Base-by-base conservation (phyloP, 1,140 invertebrate genomes). In the Alviniconcha marisindica region DNA sequence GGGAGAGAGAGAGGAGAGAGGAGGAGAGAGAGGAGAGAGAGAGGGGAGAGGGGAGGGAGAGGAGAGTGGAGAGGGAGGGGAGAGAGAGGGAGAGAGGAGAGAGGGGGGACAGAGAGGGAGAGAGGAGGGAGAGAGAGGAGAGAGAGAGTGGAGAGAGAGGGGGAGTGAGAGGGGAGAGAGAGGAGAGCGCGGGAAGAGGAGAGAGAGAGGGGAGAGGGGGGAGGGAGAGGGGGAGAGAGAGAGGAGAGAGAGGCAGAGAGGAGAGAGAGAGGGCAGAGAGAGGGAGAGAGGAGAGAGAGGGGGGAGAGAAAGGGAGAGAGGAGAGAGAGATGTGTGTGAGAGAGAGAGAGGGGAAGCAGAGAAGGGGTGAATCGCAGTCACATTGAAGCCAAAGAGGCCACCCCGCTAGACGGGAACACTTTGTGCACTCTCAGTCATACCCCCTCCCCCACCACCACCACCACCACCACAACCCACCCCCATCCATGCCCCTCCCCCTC, bases 381-480 rank as follows among this genome's bases (percentile, higher is more conserved):
- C 48, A 33, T 38, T 15, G 71, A 76, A 42, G 28, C 33, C 24
- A 74, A 82, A 60, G 69, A 51, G 66, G 81, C 66, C 36, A 5
- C 71, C 71, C 60, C 71, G 42, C 81, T 15, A 48, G 40, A 36
- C 33, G 51, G 44, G 42, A 73, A 38, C 79, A 51, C 7, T 44
- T 40, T 54, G 28, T 54, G 40, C 31, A 33, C 77, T 7, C 31
- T 48, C 44, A 48, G 18, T 63, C 24, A 66, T 56, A 40, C 48
- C 42, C 38, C 69, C 1, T 42, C 66, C 38, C 28, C 38, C 18
- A 4, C 14, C 38, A 24, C 56, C 24, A 0, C 33, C 60, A 2
- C 36, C 31, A 7, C 63, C 38, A 40, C 80, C 24, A 42, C 18
- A 28, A 12, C 66, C 63, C 18, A 28, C 77, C n/a, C n/a, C 77